Conservation (phyloP, 2,797 vertebrate species). For the Sciurus vulgaris region DNA sequence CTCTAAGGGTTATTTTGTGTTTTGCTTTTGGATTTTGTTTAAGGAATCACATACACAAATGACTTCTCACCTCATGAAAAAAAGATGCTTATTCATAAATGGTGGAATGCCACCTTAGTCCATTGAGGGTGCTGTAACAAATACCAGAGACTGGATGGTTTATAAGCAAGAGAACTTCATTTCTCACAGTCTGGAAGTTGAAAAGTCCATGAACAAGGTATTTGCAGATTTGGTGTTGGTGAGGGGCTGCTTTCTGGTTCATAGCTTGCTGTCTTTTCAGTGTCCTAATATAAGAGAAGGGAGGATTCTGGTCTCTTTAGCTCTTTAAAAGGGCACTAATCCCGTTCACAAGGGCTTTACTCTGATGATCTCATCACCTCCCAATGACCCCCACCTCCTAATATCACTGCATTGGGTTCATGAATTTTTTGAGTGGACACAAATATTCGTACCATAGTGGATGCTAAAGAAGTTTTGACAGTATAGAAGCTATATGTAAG, state of each 20-base stretch:
- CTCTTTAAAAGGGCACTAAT: neutral
- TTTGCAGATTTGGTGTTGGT: neutral
- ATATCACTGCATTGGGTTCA: neutral
- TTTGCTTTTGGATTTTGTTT: conserved; percentile 1
- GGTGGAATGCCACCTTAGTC: neutral
- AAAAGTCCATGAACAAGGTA: neutral
- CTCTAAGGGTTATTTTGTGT: neutral
- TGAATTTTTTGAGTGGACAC: neutral
- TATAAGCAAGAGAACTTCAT: neutral
- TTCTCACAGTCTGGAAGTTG: neutral
- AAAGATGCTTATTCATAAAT: neutral
- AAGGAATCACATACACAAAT: neutral
- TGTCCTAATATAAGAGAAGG: neutral
- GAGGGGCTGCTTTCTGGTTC: neutral
- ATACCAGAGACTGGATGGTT: neutral
- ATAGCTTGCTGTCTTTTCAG: neutral
- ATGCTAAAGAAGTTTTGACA: neutral
- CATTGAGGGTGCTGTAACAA: neutral
- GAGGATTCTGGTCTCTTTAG: neutral
- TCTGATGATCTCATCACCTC: neutral
- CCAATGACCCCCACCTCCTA: neutral
- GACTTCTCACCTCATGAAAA: neutral
- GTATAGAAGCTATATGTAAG: neutral
- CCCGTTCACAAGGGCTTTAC: neutral
- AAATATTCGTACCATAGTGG: neutral